phyloP scores from a whole-genome alignment of 2,113 vertebrate genomes.

The Sylvia atricapilla region DNA sequence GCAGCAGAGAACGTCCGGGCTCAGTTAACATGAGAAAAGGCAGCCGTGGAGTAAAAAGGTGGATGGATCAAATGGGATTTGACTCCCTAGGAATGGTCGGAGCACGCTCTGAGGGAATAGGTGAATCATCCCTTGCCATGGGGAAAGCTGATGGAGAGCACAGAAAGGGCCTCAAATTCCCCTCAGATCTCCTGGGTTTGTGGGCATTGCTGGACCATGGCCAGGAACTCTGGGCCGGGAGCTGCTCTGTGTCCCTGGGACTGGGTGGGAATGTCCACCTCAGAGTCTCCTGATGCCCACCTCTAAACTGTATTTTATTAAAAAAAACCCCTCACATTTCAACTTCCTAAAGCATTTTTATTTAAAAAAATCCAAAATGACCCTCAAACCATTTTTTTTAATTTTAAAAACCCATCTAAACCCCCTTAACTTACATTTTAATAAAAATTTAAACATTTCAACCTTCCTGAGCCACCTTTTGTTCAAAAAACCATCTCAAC shows the following conservation, averaged over 20 bases:
- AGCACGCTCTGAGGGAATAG: not conserved
- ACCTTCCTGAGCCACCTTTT: not conserved
- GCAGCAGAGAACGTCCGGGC: rapidly evolving
- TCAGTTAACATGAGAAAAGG: not conserved
- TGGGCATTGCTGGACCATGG: not conserved
- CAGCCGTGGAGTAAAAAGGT: rapidly evolving
- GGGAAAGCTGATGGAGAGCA: not conserved
- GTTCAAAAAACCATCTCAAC: not conserved
- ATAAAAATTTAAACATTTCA: not conserved
- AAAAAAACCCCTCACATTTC: not conserved
- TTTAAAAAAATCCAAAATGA: rapidly evolving
- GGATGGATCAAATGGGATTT: not conserved
- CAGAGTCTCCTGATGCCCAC: not conserved
- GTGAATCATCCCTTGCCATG: not conserved
- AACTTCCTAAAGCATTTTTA: not conserved
- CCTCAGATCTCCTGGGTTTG: not conserved
- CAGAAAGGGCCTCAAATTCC: not conserved
- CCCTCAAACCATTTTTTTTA: not conserved
- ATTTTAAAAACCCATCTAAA: not conserved
- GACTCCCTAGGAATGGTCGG: not conserved
- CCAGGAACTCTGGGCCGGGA: not conserved
- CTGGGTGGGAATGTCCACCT: rapidly evolving
- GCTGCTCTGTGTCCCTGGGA: not conserved
- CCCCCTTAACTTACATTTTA: not conserved
- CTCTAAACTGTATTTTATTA: not conserved